phyloP scores from a whole-genome alignment of 2,113 vertebrate genomes.

The Scartelaos histophorus region DNA sequence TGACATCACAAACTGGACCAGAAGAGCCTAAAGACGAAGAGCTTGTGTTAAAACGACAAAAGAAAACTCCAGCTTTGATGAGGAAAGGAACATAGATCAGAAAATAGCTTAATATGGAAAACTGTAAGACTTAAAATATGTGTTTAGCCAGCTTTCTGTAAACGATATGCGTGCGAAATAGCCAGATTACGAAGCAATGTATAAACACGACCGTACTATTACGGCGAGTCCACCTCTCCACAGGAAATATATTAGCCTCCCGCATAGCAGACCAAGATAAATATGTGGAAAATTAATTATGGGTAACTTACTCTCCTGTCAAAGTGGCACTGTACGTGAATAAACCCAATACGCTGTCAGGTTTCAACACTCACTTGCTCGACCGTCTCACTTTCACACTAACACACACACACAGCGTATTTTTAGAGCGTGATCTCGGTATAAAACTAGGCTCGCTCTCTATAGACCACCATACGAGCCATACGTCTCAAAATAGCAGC shows the following conservation, averaged over 20 bases:
- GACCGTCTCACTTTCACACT: constrained; percentile 37
- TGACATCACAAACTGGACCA: too few species aligned
- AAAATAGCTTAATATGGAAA: too few species aligned
- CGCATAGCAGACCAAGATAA: constrained; percentile 27
- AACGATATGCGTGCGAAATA: constrained; percentile 2
- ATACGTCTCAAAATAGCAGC: constrained; percentile 82
- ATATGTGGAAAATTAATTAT: constrained; percentile 49
- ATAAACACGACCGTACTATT: not conserved
- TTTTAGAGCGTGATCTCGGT: constrained; percentile 78
- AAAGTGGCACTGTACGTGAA: constrained; percentile 36
- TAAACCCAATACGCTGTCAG: constrained; percentile 50
- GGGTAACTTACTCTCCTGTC: constrained; percentile 19
- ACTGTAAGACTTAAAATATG: too few species aligned
- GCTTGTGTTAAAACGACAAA: too few species aligned
- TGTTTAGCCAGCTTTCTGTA: not conserved
- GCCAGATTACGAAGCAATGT: not conserved
- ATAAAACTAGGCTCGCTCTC: constrained; percentile 69
- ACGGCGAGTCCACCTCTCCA: not conserved
- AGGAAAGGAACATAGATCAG: too few species aligned
- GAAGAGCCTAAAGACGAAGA: too few species aligned
- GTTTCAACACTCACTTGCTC: constrained; percentile 67
- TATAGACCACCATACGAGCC: constrained; percentile 79
- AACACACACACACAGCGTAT: constrained; percentile 64
- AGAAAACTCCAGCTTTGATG: too few species aligned
- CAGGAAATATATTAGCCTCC: not conserved